Percentiles rank a stretch among this genome's conserved stretches.
Evolutionary conservation across 2,113 vertebrate species (phyloP).

Genomic region (Nerophis ophidion): DNA sequence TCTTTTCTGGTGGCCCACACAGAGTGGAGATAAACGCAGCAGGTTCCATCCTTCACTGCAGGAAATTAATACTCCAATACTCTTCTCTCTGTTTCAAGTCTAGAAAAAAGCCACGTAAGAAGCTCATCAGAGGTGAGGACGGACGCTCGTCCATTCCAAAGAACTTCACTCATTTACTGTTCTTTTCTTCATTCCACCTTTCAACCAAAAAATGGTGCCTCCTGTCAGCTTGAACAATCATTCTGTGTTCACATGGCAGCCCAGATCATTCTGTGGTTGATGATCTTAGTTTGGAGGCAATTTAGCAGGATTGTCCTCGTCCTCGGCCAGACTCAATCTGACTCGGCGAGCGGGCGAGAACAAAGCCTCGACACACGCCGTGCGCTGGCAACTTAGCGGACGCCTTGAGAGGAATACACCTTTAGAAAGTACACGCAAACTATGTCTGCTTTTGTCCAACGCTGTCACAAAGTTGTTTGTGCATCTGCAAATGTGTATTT

Average conservation of each 20-base stretch:
- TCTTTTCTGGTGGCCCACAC: constrained; percentile 59
- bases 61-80: constrained; percentile 64
- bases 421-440: too few species aligned
- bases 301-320: constrained; percentile 59
- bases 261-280: constrained; percentile 67
- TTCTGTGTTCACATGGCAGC: constrained; percentile 61
- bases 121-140: constrained; percentile 62
- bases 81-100: constrained; percentile 40
- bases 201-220: constrained; percentile 22
- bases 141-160: constrained; percentile 42
- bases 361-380: constrained; percentile 54
- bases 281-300: constrained; percentile 65
- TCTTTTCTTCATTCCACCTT: constrained; percentile 9
- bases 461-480: too few species aligned
- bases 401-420: neutral
- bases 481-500: too few species aligned
- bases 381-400: constrained; percentile 38
- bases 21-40: constrained; percentile 53
- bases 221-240: constrained; percentile 65
- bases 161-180: constrained; percentile 8
- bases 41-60: constrained; percentile 59
- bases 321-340: constrained; percentile 69
- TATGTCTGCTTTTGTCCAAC: too few species aligned
- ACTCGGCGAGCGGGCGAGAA: constrained; percentile 59
- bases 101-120: constrained; percentile 46